Conservation (phyloP, 2,113 vertebrate genomes). For the Gopherus evgoodei region DNA sequence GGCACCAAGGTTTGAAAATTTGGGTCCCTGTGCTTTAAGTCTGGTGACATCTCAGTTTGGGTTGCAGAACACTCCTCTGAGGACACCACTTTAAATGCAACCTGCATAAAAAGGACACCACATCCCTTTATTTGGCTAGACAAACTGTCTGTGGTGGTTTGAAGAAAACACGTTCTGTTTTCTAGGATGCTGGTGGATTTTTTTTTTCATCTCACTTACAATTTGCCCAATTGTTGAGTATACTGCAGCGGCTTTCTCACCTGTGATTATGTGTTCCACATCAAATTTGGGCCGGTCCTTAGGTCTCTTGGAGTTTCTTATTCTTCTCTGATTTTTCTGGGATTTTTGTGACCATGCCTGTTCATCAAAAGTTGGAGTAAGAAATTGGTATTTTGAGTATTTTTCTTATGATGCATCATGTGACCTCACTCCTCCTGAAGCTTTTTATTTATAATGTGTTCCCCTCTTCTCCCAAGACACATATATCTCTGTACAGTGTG, state of each 20-base stretch:
- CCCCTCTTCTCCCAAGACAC: rapidly evolving
- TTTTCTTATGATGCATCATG: background rate
- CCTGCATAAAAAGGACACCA: background rate
- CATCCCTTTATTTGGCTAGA: background rate
- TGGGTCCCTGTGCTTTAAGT: background rate
- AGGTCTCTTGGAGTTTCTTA: background rate
- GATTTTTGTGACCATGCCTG: background rate
- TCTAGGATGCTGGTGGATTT: background rate
- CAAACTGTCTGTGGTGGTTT: background rate
- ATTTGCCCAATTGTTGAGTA: background rate
- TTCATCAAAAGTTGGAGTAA: background rate
- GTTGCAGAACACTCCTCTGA: background rate
- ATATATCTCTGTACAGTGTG: background rate
- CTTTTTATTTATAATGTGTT: background rate
- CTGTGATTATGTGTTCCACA: background rate
- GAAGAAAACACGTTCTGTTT: background rate
- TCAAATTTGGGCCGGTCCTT: background rate
- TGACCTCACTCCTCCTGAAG: background rate
- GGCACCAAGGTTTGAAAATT: background rate
- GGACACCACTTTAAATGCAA: background rate
- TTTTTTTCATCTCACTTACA: background rate
- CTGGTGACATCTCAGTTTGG: background rate
- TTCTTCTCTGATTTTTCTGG: background rate
- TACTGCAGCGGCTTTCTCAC: background rate
- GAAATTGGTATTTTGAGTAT: background rate